Percentiles rank a stretch among this genome's conserved stretches.
phyloP scores from a whole-genome alignment of 2,888 invertebrate genomes.

The Epinotia brunnichana region DNA sequence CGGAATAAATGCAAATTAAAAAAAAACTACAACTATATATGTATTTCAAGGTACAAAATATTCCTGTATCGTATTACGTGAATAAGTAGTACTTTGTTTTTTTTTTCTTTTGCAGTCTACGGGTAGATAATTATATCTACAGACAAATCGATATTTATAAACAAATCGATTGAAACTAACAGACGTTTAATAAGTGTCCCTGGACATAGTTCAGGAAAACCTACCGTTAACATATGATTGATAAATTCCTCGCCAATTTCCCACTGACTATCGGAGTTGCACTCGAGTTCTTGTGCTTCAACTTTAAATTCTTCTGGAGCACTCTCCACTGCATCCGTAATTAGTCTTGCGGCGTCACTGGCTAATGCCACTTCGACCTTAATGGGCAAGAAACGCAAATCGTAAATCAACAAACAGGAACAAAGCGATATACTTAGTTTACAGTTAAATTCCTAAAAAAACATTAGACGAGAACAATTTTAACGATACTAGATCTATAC shows the following conservation, averaged over 20 bases:
- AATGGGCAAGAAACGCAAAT: conserved; percentile 1
- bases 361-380: conserved; percentile 73
- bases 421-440: background rate
- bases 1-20: too few species aligned
- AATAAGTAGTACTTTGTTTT: too few species aligned
- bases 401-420: background rate
- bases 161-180: background rate
- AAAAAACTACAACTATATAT: too few species aligned
- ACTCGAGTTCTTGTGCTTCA: conserved; percentile 64
- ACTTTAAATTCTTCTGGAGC: conserved; percentile 69
- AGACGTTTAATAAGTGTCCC: background rate
- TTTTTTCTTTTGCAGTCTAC: too few species aligned
- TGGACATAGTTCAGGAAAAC: background rate
- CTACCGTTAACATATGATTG: conserved; percentile 70
- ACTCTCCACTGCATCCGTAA: conserved; percentile 73
- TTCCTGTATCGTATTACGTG: too few species aligned
- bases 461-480: too few species aligned
- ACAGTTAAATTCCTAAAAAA: too few species aligned
- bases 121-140: too few species aligned
- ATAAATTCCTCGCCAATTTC: conserved; percentile 68
- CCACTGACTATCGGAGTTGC: conserved; percentile 69
- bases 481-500: too few species aligned
- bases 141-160: too few species aligned
- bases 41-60: too few species aligned
- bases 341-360: conserved; percentile 71